phyloP scores from a whole-genome alignment of 2,888 invertebrate species.

The Netelia virgata region DNA sequence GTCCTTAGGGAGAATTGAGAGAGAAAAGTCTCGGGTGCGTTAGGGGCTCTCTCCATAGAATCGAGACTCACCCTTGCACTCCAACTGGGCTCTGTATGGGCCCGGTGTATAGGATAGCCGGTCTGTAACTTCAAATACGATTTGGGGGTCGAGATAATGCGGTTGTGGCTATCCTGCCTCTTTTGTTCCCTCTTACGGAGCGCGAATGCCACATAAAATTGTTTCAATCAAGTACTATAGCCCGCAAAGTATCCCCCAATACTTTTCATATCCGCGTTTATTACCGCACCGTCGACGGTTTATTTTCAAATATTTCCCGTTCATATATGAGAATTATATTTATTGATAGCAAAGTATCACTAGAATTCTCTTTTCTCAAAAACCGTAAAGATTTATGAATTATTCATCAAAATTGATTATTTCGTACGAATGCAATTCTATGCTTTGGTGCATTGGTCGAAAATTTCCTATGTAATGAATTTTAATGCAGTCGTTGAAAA shows the following conservation, averaged over 20 bases:
- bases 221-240: conserved; percentile 33
- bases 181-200: not conserved
- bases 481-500: no score
- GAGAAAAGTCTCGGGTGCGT: not conserved
- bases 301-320: no score
- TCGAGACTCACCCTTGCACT: conserved; percentile 25
- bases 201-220: conserved; percentile 29
- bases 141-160: conserved; percentile 48
- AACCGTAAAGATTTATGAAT: no score
- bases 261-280: not conserved
- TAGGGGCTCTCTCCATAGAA: not conserved
- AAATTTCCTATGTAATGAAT: no score
- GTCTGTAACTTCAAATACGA: conserved; percentile 42
- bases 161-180: conserved; percentile 34
- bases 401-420: no score
- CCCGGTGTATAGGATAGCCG: not conserved
- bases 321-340: no score
- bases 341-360: no score
- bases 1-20: not conserved
- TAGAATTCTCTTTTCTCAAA: no score
- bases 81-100: not conserved
- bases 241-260: not conserved
- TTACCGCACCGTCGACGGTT: no score
- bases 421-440: no score
- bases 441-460: no score